phyloP scores from a whole-genome alignment of 1,140 invertebrate species.

The Euglossa dilemma region DNA sequence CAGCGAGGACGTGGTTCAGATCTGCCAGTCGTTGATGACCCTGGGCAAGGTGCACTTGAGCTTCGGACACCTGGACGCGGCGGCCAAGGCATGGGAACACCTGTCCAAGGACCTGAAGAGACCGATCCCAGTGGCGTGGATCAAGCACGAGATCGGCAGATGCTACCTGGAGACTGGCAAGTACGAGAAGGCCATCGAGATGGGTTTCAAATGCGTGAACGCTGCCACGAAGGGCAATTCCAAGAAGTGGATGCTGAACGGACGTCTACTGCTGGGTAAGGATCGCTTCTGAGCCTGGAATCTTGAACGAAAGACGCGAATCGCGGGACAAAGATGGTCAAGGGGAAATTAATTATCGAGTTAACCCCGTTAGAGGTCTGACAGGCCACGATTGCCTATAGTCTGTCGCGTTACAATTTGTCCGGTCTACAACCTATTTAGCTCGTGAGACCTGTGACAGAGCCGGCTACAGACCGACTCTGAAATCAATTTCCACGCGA shows the following conservation, averaged over 20 bases:
- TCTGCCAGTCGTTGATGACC: constrained; percentile 60
- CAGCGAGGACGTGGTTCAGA: constrained; percentile 46
- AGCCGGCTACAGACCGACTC: background rate
- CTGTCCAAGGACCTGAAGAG: constrained; percentile 58
- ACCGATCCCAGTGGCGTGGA: constrained; percentile 69
- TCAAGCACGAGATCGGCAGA: constrained; percentile 62
- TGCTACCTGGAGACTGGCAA: constrained; percentile 71
- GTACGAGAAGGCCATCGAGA: constrained; percentile 55
- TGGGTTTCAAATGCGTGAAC: constrained; percentile 55
- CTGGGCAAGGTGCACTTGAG: constrained; percentile 73
- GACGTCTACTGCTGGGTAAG: constrained; percentile 58
- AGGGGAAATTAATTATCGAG: background rate
- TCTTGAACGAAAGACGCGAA: too few relatives aligned
- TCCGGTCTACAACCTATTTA: background rate
- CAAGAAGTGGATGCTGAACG: constrained; percentile 73
- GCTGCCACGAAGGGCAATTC: constrained; percentile 53
- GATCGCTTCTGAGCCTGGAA: too few relatives aligned
- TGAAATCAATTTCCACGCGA: constrained; percentile 25
- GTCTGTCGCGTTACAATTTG: background rate
- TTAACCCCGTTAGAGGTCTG: background rate
- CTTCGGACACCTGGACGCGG: constrained; percentile 70
- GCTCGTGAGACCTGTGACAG: background rate
- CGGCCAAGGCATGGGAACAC: constrained; percentile 67
- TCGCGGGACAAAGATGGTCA: too few relatives aligned
- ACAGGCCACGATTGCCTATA: background rate